A percentile compares a stretch with the other conserved stretches of the same genome.
phyloP scores from a whole-genome alignment of 2,797 vertebrate genomes.

The Diplodus sargus region DNA sequence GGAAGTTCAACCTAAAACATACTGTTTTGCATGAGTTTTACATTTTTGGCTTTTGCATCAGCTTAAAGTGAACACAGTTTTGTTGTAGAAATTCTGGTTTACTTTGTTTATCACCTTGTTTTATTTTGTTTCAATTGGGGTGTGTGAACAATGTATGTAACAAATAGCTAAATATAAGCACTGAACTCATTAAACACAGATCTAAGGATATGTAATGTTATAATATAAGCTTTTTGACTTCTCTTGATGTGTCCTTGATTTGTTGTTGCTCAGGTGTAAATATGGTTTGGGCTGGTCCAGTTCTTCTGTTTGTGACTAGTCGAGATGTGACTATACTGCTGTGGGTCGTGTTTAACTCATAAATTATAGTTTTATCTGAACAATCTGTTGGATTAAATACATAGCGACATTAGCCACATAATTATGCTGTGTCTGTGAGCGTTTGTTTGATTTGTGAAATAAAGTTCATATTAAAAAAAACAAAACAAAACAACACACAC shows the following conservation, averaged over 20 bases:
- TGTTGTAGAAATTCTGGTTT: neutral
- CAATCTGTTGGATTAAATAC: neutral
- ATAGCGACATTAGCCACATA: neutral
- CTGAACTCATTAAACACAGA: too few species aligned
- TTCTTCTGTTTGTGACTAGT: too few species aligned
- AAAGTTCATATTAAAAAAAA: conserved; percentile 4
- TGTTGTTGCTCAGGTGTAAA: neutral
- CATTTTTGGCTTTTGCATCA: neutral
- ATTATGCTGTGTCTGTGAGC: neutral
- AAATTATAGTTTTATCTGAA: neutral
- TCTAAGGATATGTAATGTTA: neutral
- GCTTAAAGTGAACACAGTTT: neutral
- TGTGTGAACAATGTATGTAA: neutral
- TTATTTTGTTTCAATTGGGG: neutral
- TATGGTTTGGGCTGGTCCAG: neutral
- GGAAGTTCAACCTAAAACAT: neutral
- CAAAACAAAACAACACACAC: too few species aligned
- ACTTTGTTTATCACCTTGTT: neutral
- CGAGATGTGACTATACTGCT: too few species aligned
- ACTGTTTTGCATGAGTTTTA: neutral
- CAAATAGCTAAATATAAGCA: neutral
- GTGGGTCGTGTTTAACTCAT: neutral
- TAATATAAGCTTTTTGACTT: neutral
- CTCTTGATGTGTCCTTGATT: neutral
- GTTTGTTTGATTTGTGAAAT: neutral